These are phyloP conservation scores for Bhutanitis thaidina DNA, from an alignment of 2,888 invertebrate species.

Conservation along the genomic window DNA sequence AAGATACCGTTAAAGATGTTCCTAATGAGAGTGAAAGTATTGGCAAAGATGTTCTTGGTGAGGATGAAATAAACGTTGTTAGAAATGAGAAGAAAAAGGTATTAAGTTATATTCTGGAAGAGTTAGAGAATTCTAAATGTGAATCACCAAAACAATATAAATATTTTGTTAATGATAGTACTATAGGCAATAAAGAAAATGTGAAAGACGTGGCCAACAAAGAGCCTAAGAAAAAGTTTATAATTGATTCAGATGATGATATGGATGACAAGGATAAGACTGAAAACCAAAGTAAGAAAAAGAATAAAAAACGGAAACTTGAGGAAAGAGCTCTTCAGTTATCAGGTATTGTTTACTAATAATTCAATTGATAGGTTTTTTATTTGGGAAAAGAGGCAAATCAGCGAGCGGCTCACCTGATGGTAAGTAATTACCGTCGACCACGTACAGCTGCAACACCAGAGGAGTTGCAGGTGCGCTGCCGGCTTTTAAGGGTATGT, in stretches of 20 bases:
- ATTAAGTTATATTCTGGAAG: slow-evolving; percentile 58
- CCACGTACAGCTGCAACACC: no score
- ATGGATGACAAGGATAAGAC: slow-evolving; percentile 27
- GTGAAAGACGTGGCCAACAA: slow-evolving; percentile 23
- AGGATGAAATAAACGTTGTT: slow-evolving; percentile 14
- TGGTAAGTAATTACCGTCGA: no score
- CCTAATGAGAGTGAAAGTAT: neutral
- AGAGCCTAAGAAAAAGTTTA: slow-evolving; percentile 51
- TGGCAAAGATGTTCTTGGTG: no score
- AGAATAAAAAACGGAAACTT: slow-evolving; percentile 50
- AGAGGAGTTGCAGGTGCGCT: no score
- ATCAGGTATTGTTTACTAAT: slow-evolving; percentile 47
- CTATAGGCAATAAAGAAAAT: slow-evolving; percentile 28
- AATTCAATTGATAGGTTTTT: no score
- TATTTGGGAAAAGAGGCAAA: no score
- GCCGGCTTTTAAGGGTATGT: no score
- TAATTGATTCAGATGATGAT: slow-evolving; percentile 69
- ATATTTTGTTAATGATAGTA: slow-evolving; percentile 41
- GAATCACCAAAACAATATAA: slow-evolving; percentile 49
- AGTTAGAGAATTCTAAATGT: slow-evolving; percentile 54
- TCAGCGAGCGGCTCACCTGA: no score
- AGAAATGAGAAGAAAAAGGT: slow-evolving; percentile 28
- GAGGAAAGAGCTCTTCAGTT: slow-evolving; percentile 61
- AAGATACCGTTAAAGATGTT: neutral
- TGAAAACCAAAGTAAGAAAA: slow-evolving; percentile 50